Conservation (phyloP, 1,140 invertebrate genomes). For the Drosophila mauritiana region DNA sequence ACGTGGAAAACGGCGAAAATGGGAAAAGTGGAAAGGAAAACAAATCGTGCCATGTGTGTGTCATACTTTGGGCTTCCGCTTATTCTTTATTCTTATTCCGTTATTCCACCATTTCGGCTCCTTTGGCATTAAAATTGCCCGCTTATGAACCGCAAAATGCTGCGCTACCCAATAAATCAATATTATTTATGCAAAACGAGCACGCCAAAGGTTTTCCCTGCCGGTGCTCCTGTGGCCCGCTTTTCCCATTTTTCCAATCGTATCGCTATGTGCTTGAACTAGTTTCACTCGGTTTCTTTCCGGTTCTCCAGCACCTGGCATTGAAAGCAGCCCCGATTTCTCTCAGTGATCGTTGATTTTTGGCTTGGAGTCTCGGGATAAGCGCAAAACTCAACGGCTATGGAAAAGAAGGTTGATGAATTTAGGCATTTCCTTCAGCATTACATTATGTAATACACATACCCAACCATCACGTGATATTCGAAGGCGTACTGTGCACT, state of each 20-base stretch:
- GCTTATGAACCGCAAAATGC: slow-evolving; percentile 79
- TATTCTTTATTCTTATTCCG: slow-evolving; percentile 20
- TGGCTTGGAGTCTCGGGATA: slow-evolving; percentile 48
- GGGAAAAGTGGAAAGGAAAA: slow-evolving; percentile 24
- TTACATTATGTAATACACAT: slow-evolving; percentile 63
- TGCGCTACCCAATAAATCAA: slow-evolving; percentile 76
- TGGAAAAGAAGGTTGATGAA: slow-evolving; percentile 73
- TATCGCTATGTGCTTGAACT: slow-evolving; percentile 65
- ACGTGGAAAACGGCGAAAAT: not conserved
- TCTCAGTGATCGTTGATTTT: slow-evolving; percentile 17
- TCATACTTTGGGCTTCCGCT: slow-evolving; percentile 53
- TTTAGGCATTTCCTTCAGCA: slow-evolving; percentile 66
- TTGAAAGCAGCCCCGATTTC: slow-evolving; percentile 17
- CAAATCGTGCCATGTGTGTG: slow-evolving; percentile 57
- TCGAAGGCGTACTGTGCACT: slow-evolving; percentile 2
- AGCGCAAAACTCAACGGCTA: slow-evolving; percentile 54
- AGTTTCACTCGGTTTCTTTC: slow-evolving; percentile 42
- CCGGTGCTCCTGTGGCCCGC: slow-evolving; percentile 17
- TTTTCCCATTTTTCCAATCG: slow-evolving; percentile 47
- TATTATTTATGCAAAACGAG: slow-evolving; percentile 79
- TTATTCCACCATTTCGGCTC: slow-evolving; percentile 25
- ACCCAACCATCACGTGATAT: slow-evolving; percentile 24
- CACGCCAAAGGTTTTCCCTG: slow-evolving; percentile 40
- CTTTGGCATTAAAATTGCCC: slow-evolving; percentile 60
- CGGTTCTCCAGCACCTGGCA: slow-evolving; percentile 34